Evolutionary conservation across 2,113 vertebrate genomes (phyloP).

Genomic region (Corythoichthys haematopterus): DNA sequence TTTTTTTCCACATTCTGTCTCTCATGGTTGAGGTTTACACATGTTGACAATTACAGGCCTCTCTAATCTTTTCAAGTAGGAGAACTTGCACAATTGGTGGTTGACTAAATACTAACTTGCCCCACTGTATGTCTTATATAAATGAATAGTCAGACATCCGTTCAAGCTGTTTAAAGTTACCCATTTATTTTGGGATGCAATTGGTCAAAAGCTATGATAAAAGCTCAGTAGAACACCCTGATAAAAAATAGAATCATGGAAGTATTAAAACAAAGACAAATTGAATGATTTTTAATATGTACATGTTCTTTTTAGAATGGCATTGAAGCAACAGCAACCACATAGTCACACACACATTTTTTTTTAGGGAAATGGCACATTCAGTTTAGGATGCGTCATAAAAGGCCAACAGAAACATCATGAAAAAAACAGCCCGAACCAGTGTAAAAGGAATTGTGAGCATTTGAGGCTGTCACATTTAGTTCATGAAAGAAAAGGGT

Average conservation of each 20-base stretch:
- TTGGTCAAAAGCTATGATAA: not conserved
- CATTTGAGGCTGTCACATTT: not conserved
- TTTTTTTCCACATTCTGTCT: too few species aligned
- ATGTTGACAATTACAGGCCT: too few species aligned
- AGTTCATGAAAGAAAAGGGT: too few species aligned
- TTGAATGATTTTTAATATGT: conserved; percentile 61
- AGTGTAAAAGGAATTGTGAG: not conserved
- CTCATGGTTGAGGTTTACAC: too few species aligned
- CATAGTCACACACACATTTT: conserved; percentile 22
- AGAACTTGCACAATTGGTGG: too few species aligned
- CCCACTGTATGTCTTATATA: too few species aligned
- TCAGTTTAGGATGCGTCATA: conserved; percentile 13
- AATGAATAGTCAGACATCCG: too few species aligned
- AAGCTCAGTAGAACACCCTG: not conserved
- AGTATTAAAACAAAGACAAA: conserved; percentile 20
- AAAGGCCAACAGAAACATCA: not conserved
- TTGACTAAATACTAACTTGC: too few species aligned
- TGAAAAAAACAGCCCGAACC: not conserved
- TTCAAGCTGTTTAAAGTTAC: not conserved
- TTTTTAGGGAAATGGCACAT: conserved; percentile 27
- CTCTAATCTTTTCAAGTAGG: too few species aligned
- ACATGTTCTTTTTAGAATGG: conserved; percentile 44
- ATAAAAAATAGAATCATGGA: not conserved
- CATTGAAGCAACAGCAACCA: conserved; percentile 52
- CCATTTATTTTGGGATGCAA: not conserved